Percentiles rank a stretch among this genome's conserved stretches.
phyloP scores from a whole-genome alignment of 2,797 vertebrate species.

The Decapterus maruadsi region DNA sequence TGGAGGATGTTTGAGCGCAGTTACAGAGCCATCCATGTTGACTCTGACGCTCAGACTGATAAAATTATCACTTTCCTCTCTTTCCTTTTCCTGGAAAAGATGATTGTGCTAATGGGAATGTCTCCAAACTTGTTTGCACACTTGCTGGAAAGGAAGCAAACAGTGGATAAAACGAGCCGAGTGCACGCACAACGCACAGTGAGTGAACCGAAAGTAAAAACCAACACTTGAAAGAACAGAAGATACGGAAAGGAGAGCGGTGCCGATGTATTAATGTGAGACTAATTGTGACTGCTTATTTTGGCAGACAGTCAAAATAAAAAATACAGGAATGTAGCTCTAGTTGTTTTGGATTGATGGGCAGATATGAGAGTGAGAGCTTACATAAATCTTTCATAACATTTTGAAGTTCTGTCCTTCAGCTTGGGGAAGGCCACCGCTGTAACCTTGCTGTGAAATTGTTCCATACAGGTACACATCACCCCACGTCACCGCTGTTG shows the following conservation, averaged over 20 bases:
- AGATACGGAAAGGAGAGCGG: background rate
- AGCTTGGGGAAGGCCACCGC: background rate
- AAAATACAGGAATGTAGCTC: background rate
- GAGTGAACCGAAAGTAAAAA: background rate
- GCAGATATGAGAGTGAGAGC: background rate
- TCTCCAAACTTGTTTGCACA: slow-evolving; percentile 6
- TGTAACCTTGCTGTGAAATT: background rate
- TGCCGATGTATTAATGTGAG: background rate
- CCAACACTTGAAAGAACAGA: background rate
- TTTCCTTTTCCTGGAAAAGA: slow-evolving; percentile 36
- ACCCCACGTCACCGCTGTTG: slow-evolving; percentile 15
- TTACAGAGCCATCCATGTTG: slow-evolving; percentile 8
- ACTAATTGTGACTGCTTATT: slow-evolving; percentile 2
- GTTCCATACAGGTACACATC: background rate
- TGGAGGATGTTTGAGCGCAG: background rate
- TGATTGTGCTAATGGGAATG: background rate
- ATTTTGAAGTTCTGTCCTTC: slow-evolving; percentile 5
- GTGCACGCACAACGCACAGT: background rate
- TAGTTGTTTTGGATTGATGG: background rate
- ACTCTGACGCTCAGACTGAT: slow-evolving; percentile 14
- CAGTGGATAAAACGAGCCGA: background rate
- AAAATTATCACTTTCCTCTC: slow-evolving; percentile 11
- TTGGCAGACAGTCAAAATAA: background rate
- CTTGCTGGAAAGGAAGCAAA: background rate
- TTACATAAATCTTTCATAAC: background rate